Conservation (phyloP, 2,797 vertebrate species). For the Enteromius argenteus region DNA sequence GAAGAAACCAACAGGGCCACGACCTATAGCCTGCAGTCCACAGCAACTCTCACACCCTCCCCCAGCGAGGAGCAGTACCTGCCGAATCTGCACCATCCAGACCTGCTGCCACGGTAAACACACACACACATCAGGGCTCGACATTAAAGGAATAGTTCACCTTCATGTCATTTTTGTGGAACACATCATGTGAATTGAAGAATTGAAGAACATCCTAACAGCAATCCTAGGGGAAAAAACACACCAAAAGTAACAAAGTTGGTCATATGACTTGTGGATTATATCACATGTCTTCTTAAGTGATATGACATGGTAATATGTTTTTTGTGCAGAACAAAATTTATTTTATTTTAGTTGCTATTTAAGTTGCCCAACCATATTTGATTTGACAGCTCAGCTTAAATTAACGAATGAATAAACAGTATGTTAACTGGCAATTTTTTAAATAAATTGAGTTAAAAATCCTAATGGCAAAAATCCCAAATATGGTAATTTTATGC, state of each 20-base stretch:
- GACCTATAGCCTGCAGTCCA: constrained; percentile 79
- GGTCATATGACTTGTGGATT: too few species aligned
- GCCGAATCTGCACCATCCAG: constrained; percentile 80
- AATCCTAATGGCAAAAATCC: background rate
- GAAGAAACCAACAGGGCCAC: constrained; percentile 76
- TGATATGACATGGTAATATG: background rate
- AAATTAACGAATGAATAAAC: background rate
- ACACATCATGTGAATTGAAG: too few species aligned
- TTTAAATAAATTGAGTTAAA: background rate
- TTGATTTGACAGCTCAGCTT: background rate
- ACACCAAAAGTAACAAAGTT: background rate
- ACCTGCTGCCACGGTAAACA: constrained; percentile 83
- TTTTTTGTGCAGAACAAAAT: background rate
- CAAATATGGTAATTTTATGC: background rate
- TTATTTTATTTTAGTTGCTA: background rate
- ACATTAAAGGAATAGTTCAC: constrained; percentile 3
- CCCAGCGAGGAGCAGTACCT: constrained; percentile 72
- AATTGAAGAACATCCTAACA: background rate
- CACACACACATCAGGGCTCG: background rate
- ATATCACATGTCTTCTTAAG: background rate
- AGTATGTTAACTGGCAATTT: too few species aligned
- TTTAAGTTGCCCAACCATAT: background rate
- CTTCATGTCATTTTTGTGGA: background rate
- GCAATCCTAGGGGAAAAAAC: background rate
- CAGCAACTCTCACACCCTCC: constrained; percentile 77